These are phyloP conservation scores for Leuciscus waleckii DNA, from an alignment of 2,797 vertebrate species.

Conservation along the genomic window DNA sequence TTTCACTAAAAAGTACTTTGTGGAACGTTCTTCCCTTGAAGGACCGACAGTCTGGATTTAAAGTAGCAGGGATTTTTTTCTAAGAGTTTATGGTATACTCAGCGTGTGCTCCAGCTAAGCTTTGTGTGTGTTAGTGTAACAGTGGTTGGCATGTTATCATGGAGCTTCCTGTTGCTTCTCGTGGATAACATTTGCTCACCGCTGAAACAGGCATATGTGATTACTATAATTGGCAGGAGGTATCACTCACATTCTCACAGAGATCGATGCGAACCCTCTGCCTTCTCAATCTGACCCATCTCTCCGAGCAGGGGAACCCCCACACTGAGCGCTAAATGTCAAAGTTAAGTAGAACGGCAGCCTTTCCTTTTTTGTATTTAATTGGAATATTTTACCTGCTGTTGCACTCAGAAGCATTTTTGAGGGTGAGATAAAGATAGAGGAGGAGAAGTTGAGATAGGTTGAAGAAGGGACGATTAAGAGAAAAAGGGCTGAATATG, in stretches of 20 bases:
- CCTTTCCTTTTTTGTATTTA: constrained; percentile 49
- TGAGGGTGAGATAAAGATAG: constrained; percentile 55
- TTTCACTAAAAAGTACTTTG: not conserved
- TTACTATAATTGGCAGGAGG: constrained; percentile 59
- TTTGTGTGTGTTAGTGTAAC: constrained; percentile 36
- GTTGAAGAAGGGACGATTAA: constrained; percentile 26
- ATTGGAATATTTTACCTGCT: constrained; percentile 59
- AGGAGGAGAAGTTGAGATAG: constrained; percentile 33
- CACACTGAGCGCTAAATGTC: constrained; percentile 59
- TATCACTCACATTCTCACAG: constrained; percentile 62
- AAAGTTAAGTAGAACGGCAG: constrained; percentile 60
- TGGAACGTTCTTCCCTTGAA: not conserved
- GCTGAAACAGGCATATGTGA: constrained; percentile 50
- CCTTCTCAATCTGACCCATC: constrained; percentile 60
- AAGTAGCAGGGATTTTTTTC: constrained; percentile 7
- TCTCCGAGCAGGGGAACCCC: constrained; percentile 33
- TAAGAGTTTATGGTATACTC: constrained; percentile 14
- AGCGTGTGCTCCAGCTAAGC: constrained; percentile 34
- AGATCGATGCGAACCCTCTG: constrained; percentile 57
- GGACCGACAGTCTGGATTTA: constrained; percentile 41
- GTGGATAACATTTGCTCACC: constrained; percentile 53
- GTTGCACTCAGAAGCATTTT: constrained; percentile 58
- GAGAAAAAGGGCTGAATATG: constrained; percentile 55
- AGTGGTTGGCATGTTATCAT: constrained; percentile 46
- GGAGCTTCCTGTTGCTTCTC: constrained; percentile 44